Percentiles rank a stretch among this genome's conserved stretches.
These are phyloP conservation scores for Hoplodrina blanda DNA, from an alignment of 2,888 invertebrate genomes.

Conservation along the genomic window DNA sequence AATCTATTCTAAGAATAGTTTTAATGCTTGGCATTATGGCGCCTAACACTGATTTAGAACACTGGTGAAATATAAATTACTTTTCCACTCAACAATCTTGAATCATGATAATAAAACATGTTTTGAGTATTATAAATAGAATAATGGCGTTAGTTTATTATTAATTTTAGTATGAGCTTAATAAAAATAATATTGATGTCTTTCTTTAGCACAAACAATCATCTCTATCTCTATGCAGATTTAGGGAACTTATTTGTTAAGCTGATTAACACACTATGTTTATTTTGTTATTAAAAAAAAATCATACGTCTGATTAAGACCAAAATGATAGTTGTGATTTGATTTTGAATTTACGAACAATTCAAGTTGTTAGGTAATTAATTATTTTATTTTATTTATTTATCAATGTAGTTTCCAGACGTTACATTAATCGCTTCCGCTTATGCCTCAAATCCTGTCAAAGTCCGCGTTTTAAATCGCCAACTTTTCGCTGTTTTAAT, in stretches of 20 bases:
- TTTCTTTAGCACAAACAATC: neutral
- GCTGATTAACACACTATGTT: too few relatives aligned
- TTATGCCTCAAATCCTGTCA: conserved; percentile 28
- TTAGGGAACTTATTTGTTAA: too few relatives aligned
- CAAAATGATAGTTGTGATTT: too few relatives aligned
- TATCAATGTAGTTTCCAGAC: neutral
- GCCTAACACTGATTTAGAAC: conserved; percentile 35
- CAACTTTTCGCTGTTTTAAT: conserved; percentile 89
- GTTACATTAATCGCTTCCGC: conserved; percentile 39
- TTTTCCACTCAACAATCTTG: neutral
- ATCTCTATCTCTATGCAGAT: neutral
- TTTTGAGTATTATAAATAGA: neutral
- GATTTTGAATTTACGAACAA: too few relatives aligned
- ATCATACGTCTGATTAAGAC: too few relatives aligned
- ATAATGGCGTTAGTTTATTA: neutral
- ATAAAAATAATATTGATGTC: neutral
- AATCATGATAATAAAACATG: conserved; percentile 17
- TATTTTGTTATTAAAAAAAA: too few relatives aligned
- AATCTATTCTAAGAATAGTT: conserved; percentile 25
- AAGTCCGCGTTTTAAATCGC: conserved; percentile 81
- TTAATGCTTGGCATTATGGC: conserved; percentile 22
- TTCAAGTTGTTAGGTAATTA: too few relatives aligned
- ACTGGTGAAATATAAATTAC: conserved; percentile 26
- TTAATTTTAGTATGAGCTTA: neutral
- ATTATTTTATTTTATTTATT: too few relatives aligned